Conservation (phyloP, 2,113 vertebrate genomes). For the Colossoma macropomum region DNA sequence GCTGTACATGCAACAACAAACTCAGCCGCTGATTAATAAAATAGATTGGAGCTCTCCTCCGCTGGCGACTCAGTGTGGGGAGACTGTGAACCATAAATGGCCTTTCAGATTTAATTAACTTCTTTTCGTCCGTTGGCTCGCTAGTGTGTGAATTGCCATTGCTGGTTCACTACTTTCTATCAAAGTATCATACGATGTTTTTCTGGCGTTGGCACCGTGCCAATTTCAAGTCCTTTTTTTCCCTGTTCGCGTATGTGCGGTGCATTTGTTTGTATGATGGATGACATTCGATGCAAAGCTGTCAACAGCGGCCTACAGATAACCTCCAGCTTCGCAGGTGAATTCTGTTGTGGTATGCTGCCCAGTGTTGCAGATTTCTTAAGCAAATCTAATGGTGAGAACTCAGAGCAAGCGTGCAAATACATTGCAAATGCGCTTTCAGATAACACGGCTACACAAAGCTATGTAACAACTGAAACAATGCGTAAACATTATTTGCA, state of each 20-base stretch:
- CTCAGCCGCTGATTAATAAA: conserved; percentile 61
- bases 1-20: conserved; percentile 70
- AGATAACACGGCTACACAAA: not conserved
- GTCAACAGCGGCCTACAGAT: not conserved
- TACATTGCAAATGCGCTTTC: not conserved
- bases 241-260: not conserved
- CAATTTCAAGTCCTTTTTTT: not conserved
- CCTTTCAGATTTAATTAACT: conserved; percentile 13
- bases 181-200: not conserved
- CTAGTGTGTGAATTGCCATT: not conserved
- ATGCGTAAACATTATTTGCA: not conserved
- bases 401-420: conserved; percentile 7
- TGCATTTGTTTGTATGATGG: not conserved
- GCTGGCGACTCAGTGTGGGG: not conserved
- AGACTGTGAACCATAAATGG: conserved; percentile 14
- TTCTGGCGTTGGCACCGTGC: not conserved
- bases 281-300: not conserved
- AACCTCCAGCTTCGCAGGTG: not conserved
- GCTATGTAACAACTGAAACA: not conserved
- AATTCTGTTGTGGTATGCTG: not conserved
- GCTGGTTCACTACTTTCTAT: not conserved
- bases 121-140: conserved; percentile 4
- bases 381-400: not conserved
- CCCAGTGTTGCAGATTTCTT: conserved; percentile 1
- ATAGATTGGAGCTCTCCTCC: not conserved